These are phyloP conservation scores for Rana temporaria DNA, from an alignment of 2,113 vertebrate species.

Conservation along the genomic window DNA sequence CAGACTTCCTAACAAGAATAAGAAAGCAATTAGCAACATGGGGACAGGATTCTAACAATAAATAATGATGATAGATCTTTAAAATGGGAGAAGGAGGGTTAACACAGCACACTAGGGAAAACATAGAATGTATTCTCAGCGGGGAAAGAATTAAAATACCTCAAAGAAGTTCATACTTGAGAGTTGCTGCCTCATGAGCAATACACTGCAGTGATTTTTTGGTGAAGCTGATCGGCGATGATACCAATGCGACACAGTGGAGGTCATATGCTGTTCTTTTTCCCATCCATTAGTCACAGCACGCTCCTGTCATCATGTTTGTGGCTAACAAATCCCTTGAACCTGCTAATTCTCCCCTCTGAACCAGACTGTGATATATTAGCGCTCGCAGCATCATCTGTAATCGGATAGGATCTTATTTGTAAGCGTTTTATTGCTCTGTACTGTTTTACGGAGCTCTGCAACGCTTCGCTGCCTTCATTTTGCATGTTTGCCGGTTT, in stretches of 20 bases:
- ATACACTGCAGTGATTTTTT: too few relatives aligned
- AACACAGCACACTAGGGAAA: too few relatives aligned
- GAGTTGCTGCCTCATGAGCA: too few relatives aligned
- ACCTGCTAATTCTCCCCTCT: background rate
- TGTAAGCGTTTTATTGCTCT: background rate
- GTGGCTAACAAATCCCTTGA: constrained; percentile 34
- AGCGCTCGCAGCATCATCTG: background rate
- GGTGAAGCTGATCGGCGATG: constrained; percentile 9
- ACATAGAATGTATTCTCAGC: too few relatives aligned
- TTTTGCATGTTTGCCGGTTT: background rate
- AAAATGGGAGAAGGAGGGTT: too few relatives aligned
- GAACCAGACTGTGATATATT: background rate
- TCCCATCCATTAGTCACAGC: constrained; percentile 30
- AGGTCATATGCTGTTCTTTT: background rate
- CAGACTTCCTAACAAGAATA: too few relatives aligned
- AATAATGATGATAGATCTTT: too few relatives aligned
- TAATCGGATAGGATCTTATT: constrained; percentile 6
- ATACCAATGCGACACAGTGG: background rate
- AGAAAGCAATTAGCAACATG: too few relatives aligned
- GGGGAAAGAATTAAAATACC: too few relatives aligned
- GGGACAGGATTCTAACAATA: too few relatives aligned
- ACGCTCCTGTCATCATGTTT: constrained; percentile 8
- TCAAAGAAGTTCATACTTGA: too few relatives aligned
- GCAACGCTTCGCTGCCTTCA: background rate
- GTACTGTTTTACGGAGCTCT: background rate